These are phyloP conservation scores for Yponomeuta evonymella DNA, from an alignment of 2,888 invertebrate species.

Conservation along the genomic window DNA sequence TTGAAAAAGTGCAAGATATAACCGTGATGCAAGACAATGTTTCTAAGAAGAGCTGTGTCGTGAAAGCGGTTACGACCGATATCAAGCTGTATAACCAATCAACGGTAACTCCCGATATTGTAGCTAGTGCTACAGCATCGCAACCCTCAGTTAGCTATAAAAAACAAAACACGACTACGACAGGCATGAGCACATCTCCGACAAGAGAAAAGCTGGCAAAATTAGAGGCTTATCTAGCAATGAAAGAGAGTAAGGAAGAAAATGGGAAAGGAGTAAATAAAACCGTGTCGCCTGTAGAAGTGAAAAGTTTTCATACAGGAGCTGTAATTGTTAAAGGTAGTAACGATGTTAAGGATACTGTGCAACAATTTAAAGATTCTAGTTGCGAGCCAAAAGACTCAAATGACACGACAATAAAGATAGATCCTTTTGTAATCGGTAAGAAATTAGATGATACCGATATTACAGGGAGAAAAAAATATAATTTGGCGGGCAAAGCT, in stretches of 20 bases:
- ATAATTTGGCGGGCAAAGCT: neutral
- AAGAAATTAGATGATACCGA: neutral
- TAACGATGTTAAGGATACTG: neutral
- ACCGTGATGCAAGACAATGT: neutral
- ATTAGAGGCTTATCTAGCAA: neutral
- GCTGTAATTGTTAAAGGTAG: neutral
- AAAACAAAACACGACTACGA: neutral
- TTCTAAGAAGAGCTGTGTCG: neutral
- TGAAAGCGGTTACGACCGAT: neutral
- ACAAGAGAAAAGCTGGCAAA: neutral
- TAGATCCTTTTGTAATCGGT: constrained; percentile 5
- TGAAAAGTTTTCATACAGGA: neutral
- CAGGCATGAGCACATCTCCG: neutral
- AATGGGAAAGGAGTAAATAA: neutral
- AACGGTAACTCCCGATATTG: neutral
- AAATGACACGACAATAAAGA: constrained; percentile 14
- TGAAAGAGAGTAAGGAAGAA: neutral
- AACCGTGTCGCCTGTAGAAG: neutral
- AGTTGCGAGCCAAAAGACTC: neutral
- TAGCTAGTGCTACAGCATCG: neutral
- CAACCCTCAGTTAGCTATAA: neutral
- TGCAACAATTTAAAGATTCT: neutral
- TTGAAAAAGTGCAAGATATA: neutral
- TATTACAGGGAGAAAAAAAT: neutral
- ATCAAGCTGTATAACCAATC: neutral